Conservation (phyloP, 92 coral and sea anemone species). For the Zoanthus sociatus region DNA sequence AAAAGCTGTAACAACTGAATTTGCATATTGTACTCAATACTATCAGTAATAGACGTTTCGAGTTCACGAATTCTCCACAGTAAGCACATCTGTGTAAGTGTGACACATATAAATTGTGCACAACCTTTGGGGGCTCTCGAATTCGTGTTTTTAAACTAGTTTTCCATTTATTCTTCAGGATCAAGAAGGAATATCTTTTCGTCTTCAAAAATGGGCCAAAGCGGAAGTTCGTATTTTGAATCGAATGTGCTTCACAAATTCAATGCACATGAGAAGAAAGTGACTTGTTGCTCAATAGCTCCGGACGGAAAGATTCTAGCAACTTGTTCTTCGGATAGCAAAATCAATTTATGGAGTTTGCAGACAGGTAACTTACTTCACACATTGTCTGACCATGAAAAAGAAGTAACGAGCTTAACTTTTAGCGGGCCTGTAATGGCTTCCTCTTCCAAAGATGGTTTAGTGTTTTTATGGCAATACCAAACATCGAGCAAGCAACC, state of each 20-base stretch:
- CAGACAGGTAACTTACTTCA: conserved; percentile 75
- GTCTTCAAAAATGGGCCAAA: conserved; percentile 67
- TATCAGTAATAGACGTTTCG: neutral
- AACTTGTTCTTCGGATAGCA: conserved; percentile 87
- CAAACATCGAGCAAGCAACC: conserved; percentile 62
- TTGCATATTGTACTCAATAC: conserved; percentile 19
- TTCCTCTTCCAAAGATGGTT: conserved; percentile 80
- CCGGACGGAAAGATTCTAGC: conserved; percentile 85
- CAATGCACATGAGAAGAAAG: conserved; percentile 75
- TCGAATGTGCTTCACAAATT: conserved; percentile 65
- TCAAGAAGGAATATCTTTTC: conserved; percentile 38
- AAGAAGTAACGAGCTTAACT: conserved; percentile 80
- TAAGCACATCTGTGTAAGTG: neutral
- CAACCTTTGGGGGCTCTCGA: neutral
- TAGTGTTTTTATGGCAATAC: conserved; percentile 87
- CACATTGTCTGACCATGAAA: conserved; percentile 76
- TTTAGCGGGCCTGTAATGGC: conserved; percentile 84
- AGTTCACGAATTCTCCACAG: neutral
- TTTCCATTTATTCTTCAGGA: conserved; percentile 16
- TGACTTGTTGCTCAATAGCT: conserved; percentile 78
- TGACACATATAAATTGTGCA: neutral
- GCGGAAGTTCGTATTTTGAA: conserved; percentile 75
- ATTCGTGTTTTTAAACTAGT: neutral
- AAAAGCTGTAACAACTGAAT: conserved; percentile 13
- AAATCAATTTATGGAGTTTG: conserved; percentile 79